Conservation (phyloP, 2,888 invertebrate species). For the Synergus laeviventris region DNA sequence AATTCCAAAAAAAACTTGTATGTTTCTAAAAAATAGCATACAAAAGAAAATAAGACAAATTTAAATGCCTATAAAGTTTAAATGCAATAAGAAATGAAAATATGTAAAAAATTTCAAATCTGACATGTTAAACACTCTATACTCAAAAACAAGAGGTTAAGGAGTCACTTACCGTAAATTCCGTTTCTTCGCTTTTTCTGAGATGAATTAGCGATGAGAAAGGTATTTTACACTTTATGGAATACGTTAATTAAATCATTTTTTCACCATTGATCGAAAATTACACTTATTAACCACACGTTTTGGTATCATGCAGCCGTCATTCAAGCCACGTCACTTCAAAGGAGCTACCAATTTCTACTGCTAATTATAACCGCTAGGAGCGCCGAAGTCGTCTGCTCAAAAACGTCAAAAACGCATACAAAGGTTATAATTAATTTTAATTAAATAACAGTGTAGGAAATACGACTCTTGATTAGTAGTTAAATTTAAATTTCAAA, state of each 20-base stretch:
- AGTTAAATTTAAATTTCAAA: background rate
- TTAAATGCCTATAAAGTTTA: background rate
- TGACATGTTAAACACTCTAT: background rate
- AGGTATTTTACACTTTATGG: slow-evolving; percentile 29
- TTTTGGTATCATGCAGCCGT: slow-evolving; percentile 48
- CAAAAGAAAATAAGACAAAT: background rate
- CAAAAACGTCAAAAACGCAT: background rate
- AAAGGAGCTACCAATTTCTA: slow-evolving; percentile 3
- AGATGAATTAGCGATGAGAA: background rate
- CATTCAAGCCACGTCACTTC: slow-evolving; percentile 66
- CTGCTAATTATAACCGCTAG: slow-evolving; percentile 22
- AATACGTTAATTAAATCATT: slow-evolving; percentile 21
- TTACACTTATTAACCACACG: slow-evolving; percentile 21
- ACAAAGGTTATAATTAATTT: background rate
- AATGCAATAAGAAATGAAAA: background rate
- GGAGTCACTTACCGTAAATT: slow-evolving; percentile 18
- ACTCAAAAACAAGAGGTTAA: slow-evolving; percentile 18
- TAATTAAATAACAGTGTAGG: background rate
- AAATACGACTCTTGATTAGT: background rate
- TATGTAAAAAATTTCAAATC: background rate
- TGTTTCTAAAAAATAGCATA: background rate
- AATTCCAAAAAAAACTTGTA: background rate
- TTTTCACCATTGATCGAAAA: slow-evolving; percentile 34
- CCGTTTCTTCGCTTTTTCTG: background rate
- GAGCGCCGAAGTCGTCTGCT: background rate